phyloP scores from a whole-genome alignment of 2,888 invertebrate genomes.

The Steinernema hermaphroditum region DNA sequence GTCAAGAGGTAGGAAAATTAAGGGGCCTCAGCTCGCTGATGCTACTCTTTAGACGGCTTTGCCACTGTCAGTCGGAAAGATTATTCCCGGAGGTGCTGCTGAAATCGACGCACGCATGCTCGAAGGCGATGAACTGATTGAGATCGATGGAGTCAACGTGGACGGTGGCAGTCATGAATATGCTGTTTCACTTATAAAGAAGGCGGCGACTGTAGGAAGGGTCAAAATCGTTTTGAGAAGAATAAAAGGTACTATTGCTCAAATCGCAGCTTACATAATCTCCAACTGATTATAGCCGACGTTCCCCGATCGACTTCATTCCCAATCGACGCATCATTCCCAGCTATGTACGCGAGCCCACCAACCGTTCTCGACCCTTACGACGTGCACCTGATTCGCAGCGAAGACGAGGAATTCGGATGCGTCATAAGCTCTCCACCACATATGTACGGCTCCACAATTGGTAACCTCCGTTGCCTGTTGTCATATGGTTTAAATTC shows the following conservation, averaged over 20 bases:
- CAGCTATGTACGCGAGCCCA: background rate
- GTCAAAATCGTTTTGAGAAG: constrained; percentile 80
- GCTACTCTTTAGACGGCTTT: constrained; percentile 49
- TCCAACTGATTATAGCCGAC: constrained; percentile 30
- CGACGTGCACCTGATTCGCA: constrained; percentile 85
- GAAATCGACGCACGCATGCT: constrained; percentile 85
- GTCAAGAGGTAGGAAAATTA: constrained; percentile 86
- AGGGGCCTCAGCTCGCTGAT: background rate
- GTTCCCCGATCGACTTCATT: constrained; percentile 43
- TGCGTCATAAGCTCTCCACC: constrained; percentile 97
- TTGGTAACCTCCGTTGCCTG: constrained; percentile 72
- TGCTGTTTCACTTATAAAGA: constrained; percentile 88
- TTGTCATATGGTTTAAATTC: constrained; percentile 8
- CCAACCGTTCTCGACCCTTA: constrained; percentile 73
- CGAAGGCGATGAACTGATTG: constrained; percentile 89
- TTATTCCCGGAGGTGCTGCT: constrained; percentile 92
- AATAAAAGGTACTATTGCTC: constrained; percentile 53
- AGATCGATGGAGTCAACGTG: constrained; percentile 84
- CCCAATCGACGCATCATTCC: constrained; percentile 33
- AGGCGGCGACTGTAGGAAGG: constrained; percentile 83
- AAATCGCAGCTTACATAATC: too few species aligned
- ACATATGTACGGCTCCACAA: constrained; percentile 83
- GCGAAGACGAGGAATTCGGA: constrained; percentile 94
- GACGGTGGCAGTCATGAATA: constrained; percentile 68
- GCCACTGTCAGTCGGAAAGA: constrained; percentile 87